phyloP scores from a whole-genome alignment of 2,888 invertebrate genomes.

The Ennomos quercinarius region DNA sequence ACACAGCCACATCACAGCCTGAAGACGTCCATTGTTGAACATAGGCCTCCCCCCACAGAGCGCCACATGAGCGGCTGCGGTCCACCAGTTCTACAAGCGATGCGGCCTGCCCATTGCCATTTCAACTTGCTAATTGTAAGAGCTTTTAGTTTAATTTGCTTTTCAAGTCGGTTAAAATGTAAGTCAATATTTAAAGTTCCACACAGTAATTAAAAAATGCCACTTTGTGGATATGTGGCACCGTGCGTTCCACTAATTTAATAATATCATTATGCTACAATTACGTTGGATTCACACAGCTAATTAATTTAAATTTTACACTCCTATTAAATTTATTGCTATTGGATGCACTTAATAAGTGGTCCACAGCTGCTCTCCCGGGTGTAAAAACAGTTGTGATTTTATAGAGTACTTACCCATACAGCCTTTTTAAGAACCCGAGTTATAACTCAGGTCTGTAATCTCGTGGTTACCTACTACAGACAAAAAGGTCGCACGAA shows the following conservation, averaged over 20 bases:
- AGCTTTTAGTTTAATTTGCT: too few relatives aligned
- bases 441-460: too few relatives aligned
- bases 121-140: too few relatives aligned
- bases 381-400: constrained; percentile 33
- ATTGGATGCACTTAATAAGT: constrained; percentile 22
- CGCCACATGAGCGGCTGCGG: too few relatives aligned
- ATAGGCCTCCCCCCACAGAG: too few relatives aligned
- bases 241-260: constrained; percentile 15
- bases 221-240: background rate
- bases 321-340: constrained; percentile 21
- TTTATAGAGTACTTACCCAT: constrained; percentile 4
- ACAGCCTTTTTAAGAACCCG: too few relatives aligned
- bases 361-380: constrained; percentile 13
- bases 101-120: too few relatives aligned
- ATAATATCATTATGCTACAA: constrained; percentile 29
- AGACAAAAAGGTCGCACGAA: too few relatives aligned
- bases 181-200: background rate
- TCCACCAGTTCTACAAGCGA: too few relatives aligned
- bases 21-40: too few relatives aligned
- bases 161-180: background rate
- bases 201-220: constrained; percentile 3
- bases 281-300: constrained; percentile 13
- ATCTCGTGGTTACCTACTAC: too few relatives aligned
- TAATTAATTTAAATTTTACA: constrained; percentile 25
- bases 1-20: too few relatives aligned